Base-by-base conservation (phyloP, 92 coral and sea anemone genomes). In the Palythoa grandis region DNA sequence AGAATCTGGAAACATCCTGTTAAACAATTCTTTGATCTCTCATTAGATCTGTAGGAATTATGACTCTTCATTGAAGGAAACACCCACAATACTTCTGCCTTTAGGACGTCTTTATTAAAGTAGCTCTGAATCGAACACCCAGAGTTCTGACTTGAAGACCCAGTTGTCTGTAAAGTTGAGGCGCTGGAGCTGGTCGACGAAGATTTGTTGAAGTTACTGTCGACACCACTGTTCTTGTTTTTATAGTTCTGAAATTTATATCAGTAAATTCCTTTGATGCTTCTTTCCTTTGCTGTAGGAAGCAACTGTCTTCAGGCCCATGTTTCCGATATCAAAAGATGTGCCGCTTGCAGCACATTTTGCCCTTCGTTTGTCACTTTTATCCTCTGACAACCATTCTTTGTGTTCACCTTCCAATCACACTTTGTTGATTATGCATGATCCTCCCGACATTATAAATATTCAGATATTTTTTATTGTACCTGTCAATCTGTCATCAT, bases 1-100 rank as follows among this genome's bases (percentile, higher is more conserved):
- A 79, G 79, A 85, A 72, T 89, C 86, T 24, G 87, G 87, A 80
- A 89, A 89, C 92, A 79, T 86, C n/a, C 73, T 77, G 39, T 68
- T 35, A 17, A 84, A 78, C 58, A 89, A 50, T 71, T 77, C 19
- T 0, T 43, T 43, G 0, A 43, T 43, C 50, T 43, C 50, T 5
- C 50, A 43, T 43, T 4, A 43, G 50, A 43, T 43, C 50, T 43
- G 7, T 43, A 43, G 50, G 50, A 43, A 43, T 43, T 43, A 43
- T 43, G 6, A 43, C 50, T 43, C 50, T 43, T 43, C 4, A 43
- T 43, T 40, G 65, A 11, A 57, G 11, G n/a, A 58, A 58, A 20
- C 65, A 58, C 65, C 65, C 6, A 43, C 50, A 43, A 3, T 1
- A 13, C 65, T 14, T 58, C 65, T 58, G n/a, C 65, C 65, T 58